These are phyloP conservation scores for Aleiodes alternator DNA, from an alignment of 2,888 invertebrate genomes.

Conservation along the genomic window DNA sequence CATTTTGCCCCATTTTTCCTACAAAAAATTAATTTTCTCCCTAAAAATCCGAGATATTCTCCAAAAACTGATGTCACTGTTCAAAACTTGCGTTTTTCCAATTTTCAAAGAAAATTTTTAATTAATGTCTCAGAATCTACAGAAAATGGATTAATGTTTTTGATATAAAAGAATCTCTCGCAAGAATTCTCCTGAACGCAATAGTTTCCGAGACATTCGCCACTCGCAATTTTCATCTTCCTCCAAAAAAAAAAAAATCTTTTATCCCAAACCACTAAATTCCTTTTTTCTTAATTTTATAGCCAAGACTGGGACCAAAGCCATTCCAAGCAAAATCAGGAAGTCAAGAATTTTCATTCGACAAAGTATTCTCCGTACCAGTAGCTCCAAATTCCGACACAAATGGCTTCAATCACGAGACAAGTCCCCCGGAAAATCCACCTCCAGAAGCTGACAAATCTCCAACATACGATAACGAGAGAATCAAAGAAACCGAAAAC, in stretches of 20 bases:
- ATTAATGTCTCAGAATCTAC: no score
- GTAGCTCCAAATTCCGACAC: slow-evolving; percentile 79
- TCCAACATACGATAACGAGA: slow-evolving; percentile 64
- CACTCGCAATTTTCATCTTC: background rate
- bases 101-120: no score
- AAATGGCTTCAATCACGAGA: slow-evolving; percentile 68
- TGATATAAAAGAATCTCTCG: no score
- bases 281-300: slow-evolving; percentile 63
- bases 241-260: background rate
- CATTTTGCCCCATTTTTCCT: no score
- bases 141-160: no score
- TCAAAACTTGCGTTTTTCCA: no score
- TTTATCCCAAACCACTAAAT: slow-evolving; percentile 28
- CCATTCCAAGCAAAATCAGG: slow-evolving; percentile 88
- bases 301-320: slow-evolving; percentile 91
- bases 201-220: background rate
- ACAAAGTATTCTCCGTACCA: slow-evolving; percentile 89
- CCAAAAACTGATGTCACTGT: no score
- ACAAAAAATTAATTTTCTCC: no score
- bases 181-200: no score
- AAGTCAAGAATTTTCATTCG: slow-evolving; percentile 86
- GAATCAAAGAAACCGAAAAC: slow-evolving; percentile 75
- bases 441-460: slow-evolving; percentile 64
- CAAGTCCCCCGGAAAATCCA: slow-evolving; percentile 59
- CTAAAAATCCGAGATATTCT: no score